Evolutionary conservation across 2,113 vertebrate genomes (phyloP).

Genomic region (Cervus canadensis): DNA sequence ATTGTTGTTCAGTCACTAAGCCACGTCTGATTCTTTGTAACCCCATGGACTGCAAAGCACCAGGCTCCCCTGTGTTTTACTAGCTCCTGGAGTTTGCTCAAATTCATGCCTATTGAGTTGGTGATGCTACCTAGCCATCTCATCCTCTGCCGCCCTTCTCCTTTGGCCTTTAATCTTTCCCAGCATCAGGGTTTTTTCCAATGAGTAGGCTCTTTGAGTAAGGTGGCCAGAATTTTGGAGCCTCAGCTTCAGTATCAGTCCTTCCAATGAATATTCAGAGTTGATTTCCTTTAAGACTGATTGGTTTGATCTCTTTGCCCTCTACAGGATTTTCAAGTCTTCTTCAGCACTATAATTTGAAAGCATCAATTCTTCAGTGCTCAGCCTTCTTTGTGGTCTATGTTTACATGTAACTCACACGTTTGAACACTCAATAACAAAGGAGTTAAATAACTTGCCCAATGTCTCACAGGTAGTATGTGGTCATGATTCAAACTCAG

Average conservation of each 20-base stretch:
- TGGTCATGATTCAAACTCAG: background rate
- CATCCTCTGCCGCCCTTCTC: background rate
- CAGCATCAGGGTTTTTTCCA: background rate
- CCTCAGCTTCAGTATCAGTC: background rate
- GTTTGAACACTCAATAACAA: background rate
- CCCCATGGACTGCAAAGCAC: accelerated
- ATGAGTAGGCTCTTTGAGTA: background rate
- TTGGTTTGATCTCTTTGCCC: background rate
- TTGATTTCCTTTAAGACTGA: background rate
- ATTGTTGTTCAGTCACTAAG: background rate
- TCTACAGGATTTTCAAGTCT: background rate
- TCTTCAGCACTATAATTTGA: background rate
- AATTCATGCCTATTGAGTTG: background rate
- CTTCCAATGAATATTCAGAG: background rate
- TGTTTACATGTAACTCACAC: too few relatives aligned
- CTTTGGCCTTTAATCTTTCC: background rate
- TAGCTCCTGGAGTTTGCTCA: background rate
- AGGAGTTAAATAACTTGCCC: background rate
- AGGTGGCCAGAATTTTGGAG: background rate
- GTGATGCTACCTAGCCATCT: background rate
- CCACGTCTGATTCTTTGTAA: background rate
- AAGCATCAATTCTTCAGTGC: background rate
- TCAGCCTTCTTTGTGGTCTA: background rate
- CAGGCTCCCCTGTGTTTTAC: too few relatives aligned
- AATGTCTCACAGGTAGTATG: background rate